Evolutionary conservation across 2,888 invertebrate genomes (phyloP).

Genomic region (Ophioninae sp.): DNA sequence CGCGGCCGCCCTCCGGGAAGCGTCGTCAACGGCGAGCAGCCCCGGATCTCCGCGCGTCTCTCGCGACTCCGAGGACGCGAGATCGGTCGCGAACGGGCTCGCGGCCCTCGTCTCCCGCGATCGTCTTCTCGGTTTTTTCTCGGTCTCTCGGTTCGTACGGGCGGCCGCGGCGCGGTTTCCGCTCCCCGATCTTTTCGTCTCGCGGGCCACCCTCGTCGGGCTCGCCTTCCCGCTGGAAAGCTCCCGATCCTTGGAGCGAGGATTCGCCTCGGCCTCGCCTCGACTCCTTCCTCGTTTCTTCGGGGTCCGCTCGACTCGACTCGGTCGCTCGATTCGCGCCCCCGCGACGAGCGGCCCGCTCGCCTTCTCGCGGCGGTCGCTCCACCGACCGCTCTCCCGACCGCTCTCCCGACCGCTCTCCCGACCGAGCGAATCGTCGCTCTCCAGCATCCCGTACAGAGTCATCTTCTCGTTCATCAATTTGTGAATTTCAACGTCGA

Average conservation of each 20-base stretch:
- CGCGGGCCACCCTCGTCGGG: neutral
- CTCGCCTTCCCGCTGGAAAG: neutral
- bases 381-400: neutral
- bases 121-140: constrained; percentile 48
- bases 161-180: constrained; percentile 24
- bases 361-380: neutral
- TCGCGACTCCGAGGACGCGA: constrained; percentile 18
- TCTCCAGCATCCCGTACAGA: constrained; percentile 83
- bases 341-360: neutral
- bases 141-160: constrained; percentile 52
- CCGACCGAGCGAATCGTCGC: constrained; percentile 68
- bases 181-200: constrained; percentile 32
- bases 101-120: constrained; percentile 57
- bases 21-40: constrained; percentile 19
- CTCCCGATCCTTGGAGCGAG: constrained; percentile 55
- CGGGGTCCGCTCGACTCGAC: constrained; percentile 23
- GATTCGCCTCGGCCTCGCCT: constrained; percentile 39
- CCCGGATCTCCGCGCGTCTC: constrained; percentile 28
- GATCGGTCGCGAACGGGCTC: constrained; percentile 57
- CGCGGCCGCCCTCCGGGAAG: constrained; percentile 3
- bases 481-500: constrained; percentile 84
- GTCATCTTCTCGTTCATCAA: constrained; percentile 84
- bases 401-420: neutral
- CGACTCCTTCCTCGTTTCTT: constrained; percentile 45
- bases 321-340: too few species aligned